Conservation (phyloP, 2,888 invertebrate species). For the Apoda limacodes region DNA sequence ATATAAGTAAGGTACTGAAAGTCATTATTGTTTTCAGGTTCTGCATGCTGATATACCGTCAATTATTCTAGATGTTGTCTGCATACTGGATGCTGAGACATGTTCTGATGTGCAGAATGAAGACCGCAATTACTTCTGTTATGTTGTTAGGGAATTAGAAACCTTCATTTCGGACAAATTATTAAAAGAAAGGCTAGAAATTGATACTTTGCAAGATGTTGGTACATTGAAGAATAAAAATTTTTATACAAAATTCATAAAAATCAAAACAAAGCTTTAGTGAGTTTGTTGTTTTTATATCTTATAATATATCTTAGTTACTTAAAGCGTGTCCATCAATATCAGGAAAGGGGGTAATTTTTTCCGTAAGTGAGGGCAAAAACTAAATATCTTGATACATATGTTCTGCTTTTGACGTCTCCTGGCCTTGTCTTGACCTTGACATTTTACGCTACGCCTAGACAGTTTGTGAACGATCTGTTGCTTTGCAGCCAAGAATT, state of each 20-base stretch:
- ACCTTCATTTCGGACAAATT: slow-evolving; percentile 88
- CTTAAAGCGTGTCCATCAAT: too few relatives aligned
- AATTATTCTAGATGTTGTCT: slow-evolving; percentile 85
- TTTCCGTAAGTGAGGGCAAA: too few relatives aligned
- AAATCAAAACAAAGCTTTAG: slow-evolving; percentile 98
- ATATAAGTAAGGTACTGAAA: too few relatives aligned
- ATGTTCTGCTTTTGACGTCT: too few relatives aligned
- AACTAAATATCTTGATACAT: too few relatives aligned
- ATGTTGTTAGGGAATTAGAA: slow-evolving; percentile 83
- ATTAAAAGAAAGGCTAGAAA: slow-evolving; percentile 92
- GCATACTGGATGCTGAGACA: slow-evolving; percentile 87
- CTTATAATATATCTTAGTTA: too few relatives aligned
- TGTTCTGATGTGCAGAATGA: slow-evolving; percentile 76
- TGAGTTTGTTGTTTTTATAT: slow-evolving; percentile 68
- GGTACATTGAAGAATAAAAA: slow-evolving; percentile 90
- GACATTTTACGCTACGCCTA: too few relatives aligned
- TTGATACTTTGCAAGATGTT: slow-evolving; percentile 92
- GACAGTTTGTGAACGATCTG: too few relatives aligned
- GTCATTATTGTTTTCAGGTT: slow-evolving; percentile 74
- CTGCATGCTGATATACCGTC: slow-evolving; percentile 85
- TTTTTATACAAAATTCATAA: slow-evolving; percentile 95
- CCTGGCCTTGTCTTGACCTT: too few relatives aligned
- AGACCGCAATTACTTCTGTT: slow-evolving; percentile 81
- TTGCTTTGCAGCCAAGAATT: too few relatives aligned
- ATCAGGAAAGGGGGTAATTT: too few relatives aligned